phyloP scores from a whole-genome alignment of 2,797 vertebrate genomes.

The Gallinago stenura region DNA sequence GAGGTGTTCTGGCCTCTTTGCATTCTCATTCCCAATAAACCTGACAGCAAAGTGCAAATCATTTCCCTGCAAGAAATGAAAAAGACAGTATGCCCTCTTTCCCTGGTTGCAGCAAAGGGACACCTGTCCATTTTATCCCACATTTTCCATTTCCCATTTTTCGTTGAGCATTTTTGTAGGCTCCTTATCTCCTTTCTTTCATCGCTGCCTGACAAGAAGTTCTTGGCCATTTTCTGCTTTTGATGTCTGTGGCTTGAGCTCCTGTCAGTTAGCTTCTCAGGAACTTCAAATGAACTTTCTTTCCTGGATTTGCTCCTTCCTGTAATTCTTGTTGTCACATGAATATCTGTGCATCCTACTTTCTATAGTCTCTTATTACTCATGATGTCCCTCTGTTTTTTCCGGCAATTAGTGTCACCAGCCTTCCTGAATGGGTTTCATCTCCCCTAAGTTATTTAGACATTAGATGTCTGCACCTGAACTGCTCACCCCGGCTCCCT shows the following conservation, averaged over 20 bases:
- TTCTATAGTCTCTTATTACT: neutral
- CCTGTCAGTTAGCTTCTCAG: neutral
- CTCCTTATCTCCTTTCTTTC: neutral
- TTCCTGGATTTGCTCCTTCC: neutral
- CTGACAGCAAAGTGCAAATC: neutral
- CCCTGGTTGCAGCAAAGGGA: neutral
- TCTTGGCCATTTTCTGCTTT: neutral
- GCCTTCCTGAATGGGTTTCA: neutral
- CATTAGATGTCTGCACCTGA: neutral
- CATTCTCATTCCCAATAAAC: neutral
- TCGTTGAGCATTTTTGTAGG: neutral
- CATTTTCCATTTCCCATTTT: neutral
- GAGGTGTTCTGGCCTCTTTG: neutral
- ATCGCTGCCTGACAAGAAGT: neutral
- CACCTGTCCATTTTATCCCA: neutral
- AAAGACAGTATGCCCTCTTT: neutral
- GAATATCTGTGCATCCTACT: neutral
- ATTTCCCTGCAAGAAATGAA: neutral
- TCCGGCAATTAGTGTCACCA: neutral
- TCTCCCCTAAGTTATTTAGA: neutral
- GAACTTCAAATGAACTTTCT: neutral
- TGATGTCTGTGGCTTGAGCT: neutral
- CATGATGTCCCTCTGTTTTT: rapidly evolving
- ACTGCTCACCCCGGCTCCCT: neutral
- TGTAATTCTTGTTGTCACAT: neutral